Base-by-base conservation (phyloP, 2,797 vertebrate genomes). In the Cynodonichthys magdalenae region DNA sequence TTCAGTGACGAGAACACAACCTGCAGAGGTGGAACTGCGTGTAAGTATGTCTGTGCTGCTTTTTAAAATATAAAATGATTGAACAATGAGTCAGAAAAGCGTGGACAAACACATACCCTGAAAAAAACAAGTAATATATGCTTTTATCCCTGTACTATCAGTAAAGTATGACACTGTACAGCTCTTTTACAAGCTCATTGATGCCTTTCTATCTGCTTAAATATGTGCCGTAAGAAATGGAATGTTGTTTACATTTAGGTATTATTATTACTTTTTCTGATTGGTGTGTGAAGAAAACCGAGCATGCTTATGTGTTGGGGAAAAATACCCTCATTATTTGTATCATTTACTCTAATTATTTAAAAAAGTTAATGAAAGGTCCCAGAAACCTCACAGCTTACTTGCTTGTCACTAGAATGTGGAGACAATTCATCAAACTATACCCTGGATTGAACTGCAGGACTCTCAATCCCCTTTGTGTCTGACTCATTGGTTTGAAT, bases 1-100 rank as follows among this genome's bases (percentile, higher is more conserved):
- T 96, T 93, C 90, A 99, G 96, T 53, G 98, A 99, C 34, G 98
- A 99, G 89, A 93, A 91, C 81, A 69, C 82, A 7, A 96, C 96
- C 55, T 99, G 97, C 83, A 89, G 93, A 74, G 95, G 92, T 17
- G 86, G 93, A 82, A 94, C 88, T 9, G 88, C 89, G 29, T 19
- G 92, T 93, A 87, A 85, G 88, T 27, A 29, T 5, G 15, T 4
- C 15, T 14, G 18, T 3, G 1, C n/a, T 50, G n/a, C 15, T 6
- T 19, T 36, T 54, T 59, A 14, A 60, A 36, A 41, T 15, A 10
- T 11, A 12, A 12, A 36, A 11, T 36, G 10, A 9, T 2, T 9
- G 10, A 9, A 34, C 34, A 9, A 19, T 31, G 28, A 58, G 31
- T 59, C 34, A 54, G 52, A 39, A 4, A 27, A 20, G 39, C n/a